Evolutionary conservation across 2,113 vertebrate genomes (phyloP).

Genomic region (Benitochromis conjunctus): DNA sequence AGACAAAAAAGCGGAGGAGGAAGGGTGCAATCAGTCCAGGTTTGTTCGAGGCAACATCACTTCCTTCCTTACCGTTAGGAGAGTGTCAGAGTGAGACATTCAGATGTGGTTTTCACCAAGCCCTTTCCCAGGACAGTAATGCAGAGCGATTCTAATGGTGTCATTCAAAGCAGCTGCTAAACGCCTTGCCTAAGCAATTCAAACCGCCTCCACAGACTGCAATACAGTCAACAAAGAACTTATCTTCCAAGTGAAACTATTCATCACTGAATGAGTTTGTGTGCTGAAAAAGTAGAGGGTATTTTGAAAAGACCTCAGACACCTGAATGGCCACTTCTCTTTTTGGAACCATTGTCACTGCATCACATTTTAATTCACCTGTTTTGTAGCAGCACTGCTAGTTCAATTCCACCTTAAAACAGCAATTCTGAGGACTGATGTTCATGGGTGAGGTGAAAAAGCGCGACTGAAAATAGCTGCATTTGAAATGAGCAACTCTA

Average conservation of each 20-base stretch:
- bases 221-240: conserved; percentile 64
- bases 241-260: conserved; percentile 59
- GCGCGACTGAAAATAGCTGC: background rate
- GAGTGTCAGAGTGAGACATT: conserved; percentile 63
- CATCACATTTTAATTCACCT: conserved; percentile 51
- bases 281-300: conserved; percentile 20
- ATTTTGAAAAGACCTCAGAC: conserved; percentile 42
- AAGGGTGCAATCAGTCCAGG: conserved; percentile 73
- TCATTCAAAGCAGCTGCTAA: conserved; percentile 67
- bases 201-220: conserved; percentile 55
- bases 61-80: conserved; percentile 66
- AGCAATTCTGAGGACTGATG: conserved; percentile 11
- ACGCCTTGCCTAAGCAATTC: conserved; percentile 71
- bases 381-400: conserved; percentile 26
- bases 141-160: conserved; percentile 56
- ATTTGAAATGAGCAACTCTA: background rate
- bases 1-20: conserved; percentile 51
- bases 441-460: background rate
- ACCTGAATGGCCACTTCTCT: conserved; percentile 55
- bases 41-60: conserved; percentile 70
- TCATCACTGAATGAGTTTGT: conserved; percentile 62
- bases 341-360: conserved; percentile 7
- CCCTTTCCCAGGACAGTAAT: conserved; percentile 71
- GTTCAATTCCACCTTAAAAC: conserved; percentile 5
- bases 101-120: conserved; percentile 57